These are phyloP conservation scores for Mustela nigripes DNA, from an alignment of 2,113 vertebrate genomes.

Conservation along the genomic window DNA sequence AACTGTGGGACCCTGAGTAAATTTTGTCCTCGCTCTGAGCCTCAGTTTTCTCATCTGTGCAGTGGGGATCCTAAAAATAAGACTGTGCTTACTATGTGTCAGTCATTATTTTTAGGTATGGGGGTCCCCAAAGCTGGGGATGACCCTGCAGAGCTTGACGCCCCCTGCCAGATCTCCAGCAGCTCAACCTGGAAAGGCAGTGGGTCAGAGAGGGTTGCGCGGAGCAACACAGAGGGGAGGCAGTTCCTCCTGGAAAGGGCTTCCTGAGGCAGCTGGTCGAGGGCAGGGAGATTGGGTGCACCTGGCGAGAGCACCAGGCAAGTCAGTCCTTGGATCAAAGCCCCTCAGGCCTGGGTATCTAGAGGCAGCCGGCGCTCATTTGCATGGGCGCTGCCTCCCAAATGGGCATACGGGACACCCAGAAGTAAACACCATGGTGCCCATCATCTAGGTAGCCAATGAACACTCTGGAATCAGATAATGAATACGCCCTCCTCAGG, in stretches of 20 bases:
- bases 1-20: not conserved
- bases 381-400: not conserved
- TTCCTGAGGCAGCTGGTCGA: not conserved
- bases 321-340: not conserved
- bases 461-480: not conserved
- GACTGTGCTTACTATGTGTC: not conserved
- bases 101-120: not conserved
- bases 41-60: not conserved
- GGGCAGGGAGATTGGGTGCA: not conserved
- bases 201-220: not conserved
- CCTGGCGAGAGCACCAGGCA: not conserved
- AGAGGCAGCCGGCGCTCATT: not conserved
- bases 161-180: not conserved
- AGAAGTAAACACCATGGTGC: fast-evolving
- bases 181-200: not conserved
- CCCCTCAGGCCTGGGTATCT: not conserved
- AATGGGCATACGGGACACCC: not conserved
- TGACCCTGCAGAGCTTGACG: not conserved
- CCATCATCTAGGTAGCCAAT: not conserved
- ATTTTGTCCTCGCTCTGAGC: not conserved
- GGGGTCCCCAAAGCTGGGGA: not conserved
- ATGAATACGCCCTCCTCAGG: not conserved
- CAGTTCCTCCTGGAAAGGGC: not conserved
- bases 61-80: not conserved
- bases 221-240: not conserved